Base-by-base conservation (phyloP, 2,797 vertebrate species). In the Megaceryle alcyon region DNA sequence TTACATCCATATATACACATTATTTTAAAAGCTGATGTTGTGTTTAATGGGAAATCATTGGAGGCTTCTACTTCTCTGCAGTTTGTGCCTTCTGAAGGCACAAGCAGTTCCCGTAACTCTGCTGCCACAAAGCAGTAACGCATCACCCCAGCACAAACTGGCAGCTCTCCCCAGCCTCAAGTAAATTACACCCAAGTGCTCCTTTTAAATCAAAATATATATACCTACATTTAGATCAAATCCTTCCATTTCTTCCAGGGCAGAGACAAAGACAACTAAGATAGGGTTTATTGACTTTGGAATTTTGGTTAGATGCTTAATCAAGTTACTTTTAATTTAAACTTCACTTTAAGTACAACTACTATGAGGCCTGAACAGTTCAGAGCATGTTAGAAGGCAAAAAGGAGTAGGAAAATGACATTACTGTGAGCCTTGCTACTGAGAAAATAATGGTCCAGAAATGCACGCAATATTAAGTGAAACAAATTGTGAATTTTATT, bases 401-500 rank as follows among this genome's bases (percentile, higher is more conserved):
- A 93, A 72, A 63, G 43, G 33, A 80, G 18, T 4, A 48, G 11
- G 12, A 63, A 39, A 78, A 66, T 6, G 25, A 39, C 46, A 9
- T 65, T 49, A 39, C 10, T 29, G 10, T 21, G 57, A 57, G 41
- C 33, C 12, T 64, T 31, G 14, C 44, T 76, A 7, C 54, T 76
- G 59, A 59, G 44, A 60, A 94, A 92, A 76, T 14, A 78, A 66
- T 7, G 11, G 43, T 49, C n/a, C 0, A 2, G n/a, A 81, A 94
- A 72, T 14, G 28, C 56, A 65, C 11, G 28, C n/a, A 56, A 33
- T 29, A 51, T 15, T 51, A 73, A 92, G 25, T 39, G 37, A 88
- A 90, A 88, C 43, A 71, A 94, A 91, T 9, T 43, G 64, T 31
- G 53, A 12, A 25, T 82, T 94, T 92, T 87, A 94, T 88, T 90